Conservation (phyloP, 1,140 invertebrate species). For the Kradibia gibbosae region DNA sequence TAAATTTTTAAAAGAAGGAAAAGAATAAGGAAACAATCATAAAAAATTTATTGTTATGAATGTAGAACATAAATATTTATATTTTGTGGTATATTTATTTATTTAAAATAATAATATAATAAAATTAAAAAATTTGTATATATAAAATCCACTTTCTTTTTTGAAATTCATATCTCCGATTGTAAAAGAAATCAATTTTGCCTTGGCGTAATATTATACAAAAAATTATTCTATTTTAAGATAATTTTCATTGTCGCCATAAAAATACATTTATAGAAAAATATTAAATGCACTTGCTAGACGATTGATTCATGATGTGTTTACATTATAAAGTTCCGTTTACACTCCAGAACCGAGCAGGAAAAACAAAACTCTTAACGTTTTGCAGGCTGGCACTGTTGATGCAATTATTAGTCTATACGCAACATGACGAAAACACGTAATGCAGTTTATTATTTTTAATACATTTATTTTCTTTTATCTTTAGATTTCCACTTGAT, state of each 20-base stretch:
- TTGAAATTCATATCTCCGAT: too few species aligned
- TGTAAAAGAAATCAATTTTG: too few species aligned
- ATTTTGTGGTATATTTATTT: too few species aligned
- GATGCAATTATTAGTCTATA: conserved; percentile 21
- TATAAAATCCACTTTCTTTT: too few species aligned
- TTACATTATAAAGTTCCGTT: conserved; percentile 22
- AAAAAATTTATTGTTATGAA: too few species aligned
- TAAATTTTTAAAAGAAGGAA: too few species aligned
- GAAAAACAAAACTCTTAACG: background rate
- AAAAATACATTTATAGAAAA: conserved; percentile 1
- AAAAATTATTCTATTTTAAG: background rate
- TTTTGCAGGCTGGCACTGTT: background rate
- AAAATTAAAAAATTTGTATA: too few species aligned
- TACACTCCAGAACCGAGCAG: background rate
- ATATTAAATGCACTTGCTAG: background rate
- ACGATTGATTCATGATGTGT: conserved; percentile 6
- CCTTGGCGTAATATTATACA: background rate
- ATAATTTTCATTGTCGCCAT: background rate
- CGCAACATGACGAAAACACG: background rate
- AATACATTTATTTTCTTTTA: background rate
- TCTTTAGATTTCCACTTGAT: background rate
- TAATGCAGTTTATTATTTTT: conserved; percentile 2
- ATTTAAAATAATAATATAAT: too few species aligned
- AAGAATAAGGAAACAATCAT: too few species aligned
- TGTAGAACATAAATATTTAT: too few species aligned